phyloP scores from a whole-genome alignment of 2,113 vertebrate species.

The Protobothrops mucrosquamatus region DNA sequence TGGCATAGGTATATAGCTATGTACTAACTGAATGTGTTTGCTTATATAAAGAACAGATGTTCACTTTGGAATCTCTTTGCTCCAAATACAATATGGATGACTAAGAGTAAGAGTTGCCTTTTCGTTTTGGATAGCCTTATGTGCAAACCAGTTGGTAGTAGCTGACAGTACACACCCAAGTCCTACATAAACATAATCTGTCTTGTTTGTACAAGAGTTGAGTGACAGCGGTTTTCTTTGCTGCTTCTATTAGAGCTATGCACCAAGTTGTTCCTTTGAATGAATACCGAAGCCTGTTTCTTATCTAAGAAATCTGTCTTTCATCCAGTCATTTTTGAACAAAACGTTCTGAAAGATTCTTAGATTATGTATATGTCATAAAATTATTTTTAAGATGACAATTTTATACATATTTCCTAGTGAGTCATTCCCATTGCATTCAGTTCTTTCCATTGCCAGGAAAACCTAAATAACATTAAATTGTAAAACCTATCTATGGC shows the following conservation, averaged over 20 bases:
- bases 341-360: neutral
- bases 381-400: neutral
- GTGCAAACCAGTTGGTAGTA: neutral
- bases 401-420: neutral
- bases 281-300: neutral
- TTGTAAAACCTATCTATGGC: neutral
- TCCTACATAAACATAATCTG: neutral
- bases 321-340: neutral
- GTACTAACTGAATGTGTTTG: neutral
- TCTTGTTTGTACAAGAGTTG: conserved; percentile 8
- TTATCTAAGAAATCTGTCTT: neutral
- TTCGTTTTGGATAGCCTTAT: neutral
- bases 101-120: neutral
- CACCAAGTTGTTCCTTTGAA: neutral
- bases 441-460: neutral
- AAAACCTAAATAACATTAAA: neutral
- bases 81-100: neutral
- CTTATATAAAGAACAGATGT: neutral
- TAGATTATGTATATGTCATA: neutral
- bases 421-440: neutral
- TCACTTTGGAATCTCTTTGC: neutral
- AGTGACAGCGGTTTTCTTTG: neutral
- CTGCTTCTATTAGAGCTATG: neutral
- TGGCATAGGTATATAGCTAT: neutral
- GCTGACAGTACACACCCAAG: neutral